These are phyloP conservation scores for Axis porcinus DNA, from an alignment of 2,113 vertebrate species.

Conservation along the genomic window DNA sequence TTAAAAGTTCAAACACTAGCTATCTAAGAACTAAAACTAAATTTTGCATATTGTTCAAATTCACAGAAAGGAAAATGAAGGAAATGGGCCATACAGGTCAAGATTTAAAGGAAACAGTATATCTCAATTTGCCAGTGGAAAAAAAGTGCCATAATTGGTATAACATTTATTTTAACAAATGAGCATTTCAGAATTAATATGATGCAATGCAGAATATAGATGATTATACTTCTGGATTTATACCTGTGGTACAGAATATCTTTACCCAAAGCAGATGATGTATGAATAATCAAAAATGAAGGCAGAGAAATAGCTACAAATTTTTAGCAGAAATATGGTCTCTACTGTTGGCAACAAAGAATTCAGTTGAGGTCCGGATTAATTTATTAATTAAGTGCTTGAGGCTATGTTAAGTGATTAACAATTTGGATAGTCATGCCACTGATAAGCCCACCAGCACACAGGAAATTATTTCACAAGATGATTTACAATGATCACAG, in stretches of 20 bases:
- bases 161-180: background rate
- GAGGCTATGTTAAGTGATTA: background rate
- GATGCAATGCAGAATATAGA: background rate
- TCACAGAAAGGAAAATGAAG: background rate
- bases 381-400: background rate
- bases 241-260: background rate
- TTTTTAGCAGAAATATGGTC: background rate
- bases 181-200: background rate
- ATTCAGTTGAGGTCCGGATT: background rate
- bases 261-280: background rate
- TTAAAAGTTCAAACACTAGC: background rate
- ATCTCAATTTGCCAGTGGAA: background rate
- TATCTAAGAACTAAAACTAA: background rate
- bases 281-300: background rate
- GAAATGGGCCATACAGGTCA: background rate
- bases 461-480: background rate
- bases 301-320: background rate
- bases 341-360: background rate
- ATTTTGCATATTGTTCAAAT: background rate
- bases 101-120: background rate
- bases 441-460: background rate
- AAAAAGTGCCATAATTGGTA: background rate
- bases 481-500: background rate
- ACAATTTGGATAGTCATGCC: background rate
- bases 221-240: background rate